These are phyloP conservation scores for Leptonema lineaticorne DNA, from an alignment of 1,140 invertebrate species.

Conservation along the genomic window DNA sequence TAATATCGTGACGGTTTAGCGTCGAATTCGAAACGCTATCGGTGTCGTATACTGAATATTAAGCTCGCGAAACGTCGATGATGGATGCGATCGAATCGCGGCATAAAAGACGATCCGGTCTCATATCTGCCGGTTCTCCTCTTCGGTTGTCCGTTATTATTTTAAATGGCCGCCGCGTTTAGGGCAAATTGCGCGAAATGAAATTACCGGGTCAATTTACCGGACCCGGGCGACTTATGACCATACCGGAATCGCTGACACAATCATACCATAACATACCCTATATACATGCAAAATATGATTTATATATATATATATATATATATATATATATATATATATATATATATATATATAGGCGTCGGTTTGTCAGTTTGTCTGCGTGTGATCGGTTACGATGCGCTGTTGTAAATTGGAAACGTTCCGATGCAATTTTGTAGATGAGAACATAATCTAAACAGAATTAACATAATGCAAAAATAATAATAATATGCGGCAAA, in stretches of 20 bases:
- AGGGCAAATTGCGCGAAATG: constrained; percentile 11
- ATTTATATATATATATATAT: not conserved
- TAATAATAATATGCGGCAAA: too few species aligned
- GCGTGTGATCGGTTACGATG: not conserved
- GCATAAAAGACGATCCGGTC: too few species aligned
- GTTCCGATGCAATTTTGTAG: not conserved
- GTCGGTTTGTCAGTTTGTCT: not conserved
- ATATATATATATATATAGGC: not conserved
- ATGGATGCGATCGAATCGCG: too few species aligned
- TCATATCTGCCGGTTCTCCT: too few species aligned
- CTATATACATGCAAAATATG: too few species aligned
- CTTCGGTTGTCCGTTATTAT: constrained; percentile 10
- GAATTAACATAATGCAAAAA: too few species aligned
- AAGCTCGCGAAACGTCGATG: too few species aligned
- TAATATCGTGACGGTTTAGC: too few species aligned
- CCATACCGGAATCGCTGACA: too few species aligned
- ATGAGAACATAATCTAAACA: not conserved
- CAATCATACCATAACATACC: too few species aligned
- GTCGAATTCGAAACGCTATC: too few species aligned
- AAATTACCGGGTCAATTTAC: constrained; percentile 10
- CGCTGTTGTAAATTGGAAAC: not conserved
- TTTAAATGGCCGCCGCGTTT: constrained; percentile 13
- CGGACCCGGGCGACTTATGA: not conserved
- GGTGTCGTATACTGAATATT: too few species aligned
- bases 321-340: not conserved